A percentile compares a stretch with the other conserved stretches of the same genome.
These are phyloP conservation scores for Oligia fasciuncula DNA, from an alignment of 2,888 invertebrate species.

Conservation along the genomic window DNA sequence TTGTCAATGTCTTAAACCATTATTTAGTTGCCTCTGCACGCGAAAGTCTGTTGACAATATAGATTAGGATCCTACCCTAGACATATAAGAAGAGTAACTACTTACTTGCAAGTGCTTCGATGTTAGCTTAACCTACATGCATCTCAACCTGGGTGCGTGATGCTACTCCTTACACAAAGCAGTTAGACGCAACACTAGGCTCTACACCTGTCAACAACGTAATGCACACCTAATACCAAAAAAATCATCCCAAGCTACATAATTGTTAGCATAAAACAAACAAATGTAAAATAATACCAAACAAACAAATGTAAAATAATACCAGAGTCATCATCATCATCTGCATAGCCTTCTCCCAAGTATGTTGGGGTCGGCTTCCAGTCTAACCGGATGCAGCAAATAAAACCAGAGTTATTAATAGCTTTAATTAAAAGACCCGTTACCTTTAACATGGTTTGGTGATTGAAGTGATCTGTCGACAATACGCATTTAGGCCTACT, in stretches of 20 bases:
- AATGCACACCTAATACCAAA: constrained; percentile 43
- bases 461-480: constrained; percentile 4
- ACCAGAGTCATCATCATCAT: background rate
- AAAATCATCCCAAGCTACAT: constrained; percentile 30
- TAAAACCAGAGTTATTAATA: background rate
- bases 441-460: constrained; percentile 24
- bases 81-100: constrained; percentile 13
- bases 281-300: constrained; percentile 3
- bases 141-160: constrained; percentile 11
- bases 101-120: constrained; percentile 29
- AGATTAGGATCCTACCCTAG: constrained; percentile 30
- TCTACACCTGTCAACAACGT: constrained; percentile 42
- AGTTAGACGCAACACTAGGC: constrained; percentile 23
- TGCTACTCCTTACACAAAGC: constrained; percentile 32
- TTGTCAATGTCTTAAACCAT: background rate
- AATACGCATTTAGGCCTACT: constrained; percentile 15
- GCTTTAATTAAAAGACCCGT: constrained; percentile 2
- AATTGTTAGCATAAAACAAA: constrained; percentile 17
- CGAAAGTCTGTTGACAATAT: constrained; percentile 41
- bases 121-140: constrained; percentile 22
- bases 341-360: no score
- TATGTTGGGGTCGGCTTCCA: no score
- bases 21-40: constrained; percentile 11
- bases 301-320: constrained; percentile 9
- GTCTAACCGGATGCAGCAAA: background rate